phyloP scores from a whole-genome alignment of 2,888 invertebrate genomes.

The Acronicta alni region DNA sequence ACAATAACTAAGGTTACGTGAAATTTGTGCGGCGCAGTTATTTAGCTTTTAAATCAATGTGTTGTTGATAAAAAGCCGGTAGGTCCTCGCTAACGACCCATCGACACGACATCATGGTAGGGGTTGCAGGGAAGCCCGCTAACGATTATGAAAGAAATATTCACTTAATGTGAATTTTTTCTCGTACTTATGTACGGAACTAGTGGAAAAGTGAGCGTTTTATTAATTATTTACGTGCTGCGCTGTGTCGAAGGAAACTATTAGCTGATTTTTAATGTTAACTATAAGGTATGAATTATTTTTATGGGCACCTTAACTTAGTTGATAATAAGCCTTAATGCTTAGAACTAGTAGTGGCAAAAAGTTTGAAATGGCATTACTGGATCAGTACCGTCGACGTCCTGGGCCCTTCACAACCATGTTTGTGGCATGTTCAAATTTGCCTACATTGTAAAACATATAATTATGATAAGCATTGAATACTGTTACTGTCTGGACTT shows the following conservation, averaged over 20 bases:
- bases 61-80: constrained; percentile 69
- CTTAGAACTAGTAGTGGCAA: not conserved
- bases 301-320: constrained; percentile 19
- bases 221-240: constrained; percentile 47
- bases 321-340: constrained; percentile 5
- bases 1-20: constrained; percentile 55
- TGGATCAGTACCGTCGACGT: too few species aligned
- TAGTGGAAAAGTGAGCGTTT: constrained; percentile 30
- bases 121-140: constrained; percentile 18
- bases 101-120: constrained; percentile 58
- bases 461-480: too few species aligned
- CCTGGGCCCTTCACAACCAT: too few species aligned
- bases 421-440: too few species aligned
- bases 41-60: constrained; percentile 74
- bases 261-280: constrained; percentile 41
- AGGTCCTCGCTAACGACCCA: constrained; percentile 59
- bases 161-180: constrained; percentile 29
- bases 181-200: constrained; percentile 14
- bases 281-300: constrained; percentile 18
- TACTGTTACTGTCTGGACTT: too few species aligned
- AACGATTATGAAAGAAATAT: constrained; percentile 37
- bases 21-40: constrained; percentile 66
- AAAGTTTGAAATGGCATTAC: too few species aligned
- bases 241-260: constrained; percentile 43
- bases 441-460: too few species aligned